phyloP scores from a whole-genome alignment of 2,113 vertebrate species.

The Nibea coibor region DNA sequence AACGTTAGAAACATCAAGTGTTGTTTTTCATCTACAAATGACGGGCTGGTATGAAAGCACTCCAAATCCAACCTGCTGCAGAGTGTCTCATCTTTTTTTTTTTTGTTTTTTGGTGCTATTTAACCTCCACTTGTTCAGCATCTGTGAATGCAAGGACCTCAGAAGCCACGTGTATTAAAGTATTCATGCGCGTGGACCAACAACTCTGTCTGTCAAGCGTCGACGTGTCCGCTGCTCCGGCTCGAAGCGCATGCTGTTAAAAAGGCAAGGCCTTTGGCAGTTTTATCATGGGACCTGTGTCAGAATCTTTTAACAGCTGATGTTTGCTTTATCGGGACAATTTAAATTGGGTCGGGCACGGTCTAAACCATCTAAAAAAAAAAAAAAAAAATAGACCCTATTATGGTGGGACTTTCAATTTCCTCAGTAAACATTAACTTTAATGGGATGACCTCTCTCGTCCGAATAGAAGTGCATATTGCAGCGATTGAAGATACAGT shows the following conservation, averaged over 20 bases:
- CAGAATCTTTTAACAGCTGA: not conserved
- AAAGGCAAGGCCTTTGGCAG: not conserved
- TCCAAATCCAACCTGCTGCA: slow-evolving; percentile 37
- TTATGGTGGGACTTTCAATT: not conserved
- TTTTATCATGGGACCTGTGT: not conserved
- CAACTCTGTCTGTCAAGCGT: slow-evolving; percentile 10
- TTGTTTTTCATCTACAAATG: slow-evolving; percentile 57
- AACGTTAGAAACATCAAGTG: slow-evolving; percentile 40
- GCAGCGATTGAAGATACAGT: not conserved
- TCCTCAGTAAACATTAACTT: not conserved
- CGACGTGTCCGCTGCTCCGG: not conserved
- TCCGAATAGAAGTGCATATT: not conserved
- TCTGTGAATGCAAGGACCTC: slow-evolving; percentile 9
- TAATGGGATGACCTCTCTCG: not conserved
- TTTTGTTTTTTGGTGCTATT: not conserved
- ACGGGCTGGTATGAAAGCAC: slow-evolving; percentile 23
- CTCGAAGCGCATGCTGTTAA: not conserved
- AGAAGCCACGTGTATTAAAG: not conserved
- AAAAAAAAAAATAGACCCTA: not conserved
- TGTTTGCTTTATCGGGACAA: not conserved
- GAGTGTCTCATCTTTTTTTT: slow-evolving; percentile 15
- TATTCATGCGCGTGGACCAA: not conserved
- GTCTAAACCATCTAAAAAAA: not conserved
- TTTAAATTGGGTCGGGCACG: not conserved
- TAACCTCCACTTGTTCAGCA: slow-evolving; percentile 32